Conservation (phyloP, 2,113 vertebrate species). For the Himantopus leucocephalus region DNA sequence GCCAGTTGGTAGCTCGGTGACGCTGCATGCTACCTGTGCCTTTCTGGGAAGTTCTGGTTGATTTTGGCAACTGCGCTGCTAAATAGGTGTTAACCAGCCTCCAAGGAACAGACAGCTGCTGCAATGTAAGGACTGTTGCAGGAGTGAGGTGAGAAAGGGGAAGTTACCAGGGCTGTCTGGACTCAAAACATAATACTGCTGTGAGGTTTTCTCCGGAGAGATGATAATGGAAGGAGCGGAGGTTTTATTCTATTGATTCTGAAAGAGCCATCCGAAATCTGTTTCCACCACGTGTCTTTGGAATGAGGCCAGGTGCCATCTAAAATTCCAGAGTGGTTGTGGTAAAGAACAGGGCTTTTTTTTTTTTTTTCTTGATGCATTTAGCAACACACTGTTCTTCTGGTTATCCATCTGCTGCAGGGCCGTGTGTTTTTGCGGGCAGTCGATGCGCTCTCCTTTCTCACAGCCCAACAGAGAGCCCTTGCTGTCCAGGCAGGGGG, state of each 20-base stretch:
- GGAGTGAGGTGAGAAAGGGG: neutral
- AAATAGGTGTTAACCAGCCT: neutral
- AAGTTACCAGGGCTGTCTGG: neutral
- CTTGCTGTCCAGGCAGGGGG: neutral
- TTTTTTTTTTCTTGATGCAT: neutral
- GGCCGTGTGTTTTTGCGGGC: neutral
- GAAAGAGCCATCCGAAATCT: neutral
- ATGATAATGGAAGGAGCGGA: neutral
- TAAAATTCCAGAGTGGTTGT: neutral
- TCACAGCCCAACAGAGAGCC: neutral
- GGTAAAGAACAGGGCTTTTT: neutral
- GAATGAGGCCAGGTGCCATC: fast-evolving
- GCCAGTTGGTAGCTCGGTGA: neutral
- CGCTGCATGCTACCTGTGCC: neutral
- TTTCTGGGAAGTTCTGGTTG: neutral
- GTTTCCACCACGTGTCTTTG: neutral
- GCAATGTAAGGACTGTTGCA: neutral
- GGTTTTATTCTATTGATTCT: neutral
- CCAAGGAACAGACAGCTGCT: neutral
- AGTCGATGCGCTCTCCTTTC: neutral
- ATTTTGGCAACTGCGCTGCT: neutral
- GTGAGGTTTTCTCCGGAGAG: neutral
- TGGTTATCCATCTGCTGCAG: neutral
- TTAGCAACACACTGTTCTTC: neutral
- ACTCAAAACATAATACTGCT: neutral